Percentiles rank a stretch among this genome's conserved stretches.
phyloP scores from a whole-genome alignment of 2,888 invertebrate genomes.

The Siphlonurus alternatus region DNA sequence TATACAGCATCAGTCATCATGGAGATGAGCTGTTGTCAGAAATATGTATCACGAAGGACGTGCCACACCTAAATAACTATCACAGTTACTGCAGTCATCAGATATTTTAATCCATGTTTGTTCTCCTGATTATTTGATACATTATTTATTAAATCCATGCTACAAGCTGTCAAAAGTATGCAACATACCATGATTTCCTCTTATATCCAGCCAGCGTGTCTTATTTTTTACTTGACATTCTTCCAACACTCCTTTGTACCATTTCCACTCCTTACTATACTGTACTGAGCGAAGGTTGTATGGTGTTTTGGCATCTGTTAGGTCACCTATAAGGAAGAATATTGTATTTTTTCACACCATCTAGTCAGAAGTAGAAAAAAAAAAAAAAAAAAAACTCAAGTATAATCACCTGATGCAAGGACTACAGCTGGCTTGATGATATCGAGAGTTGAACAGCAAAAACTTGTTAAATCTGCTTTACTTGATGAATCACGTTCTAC shows the following conservation, averaged over 20 bases:
- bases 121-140: too few species aligned
- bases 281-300: constrained; percentile 69
- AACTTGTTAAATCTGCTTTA: constrained; percentile 65
- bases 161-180: too few species aligned
- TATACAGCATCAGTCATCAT: too few species aligned
- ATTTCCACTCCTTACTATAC: constrained; percentile 64
- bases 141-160: background rate
- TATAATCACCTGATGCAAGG: constrained; percentile 67
- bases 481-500: too few species aligned
- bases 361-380: too few species aligned
- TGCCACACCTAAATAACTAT: too few species aligned
- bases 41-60: too few species aligned
- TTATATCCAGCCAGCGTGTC: constrained; percentile 72
- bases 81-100: too few species aligned
- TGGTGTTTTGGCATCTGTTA: constrained; percentile 71
- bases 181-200: constrained; percentile 74
- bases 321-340: constrained; percentile 43
- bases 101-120: too few species aligned
- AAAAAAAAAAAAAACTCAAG: too few species aligned
- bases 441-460: constrained; percentile 56
- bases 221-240: constrained; percentile 46
- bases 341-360: too few species aligned
- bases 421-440: constrained; percentile 59
- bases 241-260: constrained; percentile 51
- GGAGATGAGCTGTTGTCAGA: too few species aligned